These are phyloP conservation scores for Notiomystis cincta DNA, from an alignment of 2,113 vertebrate genomes.

Conservation along the genomic window DNA sequence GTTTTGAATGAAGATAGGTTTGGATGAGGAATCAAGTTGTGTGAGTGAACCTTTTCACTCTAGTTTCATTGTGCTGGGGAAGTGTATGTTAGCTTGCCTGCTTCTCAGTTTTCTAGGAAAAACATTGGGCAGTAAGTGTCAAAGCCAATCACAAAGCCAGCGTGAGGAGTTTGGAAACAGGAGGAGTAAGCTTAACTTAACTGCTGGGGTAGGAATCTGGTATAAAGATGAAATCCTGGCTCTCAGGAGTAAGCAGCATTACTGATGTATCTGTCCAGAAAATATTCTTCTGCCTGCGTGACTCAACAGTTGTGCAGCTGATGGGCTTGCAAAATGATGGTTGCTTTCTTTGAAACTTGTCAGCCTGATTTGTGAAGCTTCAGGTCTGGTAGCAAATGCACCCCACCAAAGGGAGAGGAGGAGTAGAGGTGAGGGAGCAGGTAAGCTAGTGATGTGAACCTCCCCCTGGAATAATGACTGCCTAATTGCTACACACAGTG, in stretches of 20 bases:
- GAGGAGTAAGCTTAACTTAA: neutral
- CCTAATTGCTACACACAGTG: neutral
- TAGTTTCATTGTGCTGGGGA: neutral
- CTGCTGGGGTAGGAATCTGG: neutral
- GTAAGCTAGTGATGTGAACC: neutral
- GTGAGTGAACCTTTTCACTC: neutral
- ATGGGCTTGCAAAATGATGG: neutral
- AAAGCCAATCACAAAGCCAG: neutral
- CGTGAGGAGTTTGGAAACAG: neutral
- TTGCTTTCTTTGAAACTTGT: neutral
- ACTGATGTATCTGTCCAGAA: neutral
- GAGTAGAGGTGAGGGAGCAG: neutral
- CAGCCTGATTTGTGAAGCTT: neutral
- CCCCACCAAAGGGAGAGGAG: neutral
- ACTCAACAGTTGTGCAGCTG: neutral
- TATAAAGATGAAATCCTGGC: neutral
- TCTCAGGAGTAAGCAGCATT: neutral
- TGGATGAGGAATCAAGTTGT: neutral
- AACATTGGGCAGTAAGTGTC: neutral
- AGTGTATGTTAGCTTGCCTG: neutral
- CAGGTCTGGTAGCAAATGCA: neutral
- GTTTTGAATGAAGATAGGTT: neutral
- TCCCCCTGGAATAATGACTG: neutral
- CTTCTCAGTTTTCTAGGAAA: neutral
- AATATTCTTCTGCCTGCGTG: neutral